Evolutionary conservation across 2,888 invertebrate species (phyloP).

Genomic region (Litoditis marina): DNA sequence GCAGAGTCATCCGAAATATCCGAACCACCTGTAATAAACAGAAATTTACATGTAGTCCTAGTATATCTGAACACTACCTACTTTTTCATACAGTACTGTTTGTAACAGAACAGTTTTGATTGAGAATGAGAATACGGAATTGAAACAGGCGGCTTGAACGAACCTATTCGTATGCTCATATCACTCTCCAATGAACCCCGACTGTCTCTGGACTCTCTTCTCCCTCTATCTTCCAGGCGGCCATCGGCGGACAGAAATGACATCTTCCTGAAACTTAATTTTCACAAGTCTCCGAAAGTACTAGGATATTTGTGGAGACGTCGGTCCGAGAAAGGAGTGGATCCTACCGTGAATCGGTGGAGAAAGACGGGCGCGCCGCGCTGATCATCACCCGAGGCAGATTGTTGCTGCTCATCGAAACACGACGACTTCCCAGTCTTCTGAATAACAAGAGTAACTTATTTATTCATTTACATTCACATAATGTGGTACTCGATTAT

Average conservation of each 20-base stretch:
- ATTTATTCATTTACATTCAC: no score
- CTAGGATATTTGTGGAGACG: background rate
- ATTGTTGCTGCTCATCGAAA: constrained; percentile 57
- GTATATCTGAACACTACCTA: no score
- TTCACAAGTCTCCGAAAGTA: background rate
- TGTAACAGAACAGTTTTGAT: no score
- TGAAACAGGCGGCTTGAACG: no score
- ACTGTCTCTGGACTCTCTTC: constrained; percentile 54
- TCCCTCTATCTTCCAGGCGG: constrained; percentile 52
- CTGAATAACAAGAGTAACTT: constrained; percentile 16
- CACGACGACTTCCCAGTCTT: constrained; percentile 55
- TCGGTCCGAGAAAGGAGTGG: background rate
- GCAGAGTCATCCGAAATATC: constrained; percentile 47
- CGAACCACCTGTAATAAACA: constrained; percentile 24
- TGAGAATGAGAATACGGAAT: no score
- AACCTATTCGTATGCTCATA: constrained; percentile 54
- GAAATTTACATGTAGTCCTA: no score
- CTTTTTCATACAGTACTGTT: no score
- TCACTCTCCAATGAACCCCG: constrained; percentile 57
- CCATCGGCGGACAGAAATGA: constrained; percentile 60
- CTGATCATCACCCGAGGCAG: constrained; percentile 60
- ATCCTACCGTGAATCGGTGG: constrained; percentile 38
- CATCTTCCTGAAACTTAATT: constrained; percentile 45
- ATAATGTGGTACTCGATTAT: no score
- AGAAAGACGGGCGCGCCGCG: constrained; percentile 57